Percentiles rank a stretch among this genome's conserved stretches.
Evolutionary conservation across 64 coral and sea anemone genomes (phyloP).

Genomic region (Stichodactyla mertensii): DNA sequence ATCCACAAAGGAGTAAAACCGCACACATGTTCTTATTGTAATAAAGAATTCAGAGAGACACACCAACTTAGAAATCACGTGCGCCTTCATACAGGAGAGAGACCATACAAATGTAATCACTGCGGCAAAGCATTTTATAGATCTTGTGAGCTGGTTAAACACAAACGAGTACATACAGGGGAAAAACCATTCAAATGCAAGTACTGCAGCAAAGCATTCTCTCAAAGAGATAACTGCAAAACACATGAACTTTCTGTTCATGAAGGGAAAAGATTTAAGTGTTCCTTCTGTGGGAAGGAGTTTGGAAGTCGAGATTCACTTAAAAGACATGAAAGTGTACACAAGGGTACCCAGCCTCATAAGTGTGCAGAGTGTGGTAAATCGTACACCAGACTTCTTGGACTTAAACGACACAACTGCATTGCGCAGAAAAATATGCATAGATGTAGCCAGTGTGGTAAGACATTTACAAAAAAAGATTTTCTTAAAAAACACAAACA

Average conservation of each 20-base stretch:
- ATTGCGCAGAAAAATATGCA: not conserved
- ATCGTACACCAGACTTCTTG: not conserved
- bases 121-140: not conserved
- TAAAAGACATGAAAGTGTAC: not conserved
- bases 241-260: not conserved
- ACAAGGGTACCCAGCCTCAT: not conserved
- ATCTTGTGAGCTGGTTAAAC: not conserved
- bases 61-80: too few species aligned
- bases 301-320: not conserved
- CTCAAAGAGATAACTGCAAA: not conserved
- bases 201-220: too few species aligned
- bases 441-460: not conserved
- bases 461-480: not conserved
- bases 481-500: not conserved
- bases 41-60: too few species aligned
- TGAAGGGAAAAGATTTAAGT: not conserved
- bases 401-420: not conserved
- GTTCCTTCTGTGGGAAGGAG: not conserved
- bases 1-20: too few species aligned
- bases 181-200: not conserved
- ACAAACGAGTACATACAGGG: not conserved
- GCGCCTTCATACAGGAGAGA: too few species aligned
- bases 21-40: too few species aligned
- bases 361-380: not conserved
- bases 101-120: not conserved